Base-by-base conservation (phyloP, 23 tunicate genomes). In the Corella eumyota region DNA sequence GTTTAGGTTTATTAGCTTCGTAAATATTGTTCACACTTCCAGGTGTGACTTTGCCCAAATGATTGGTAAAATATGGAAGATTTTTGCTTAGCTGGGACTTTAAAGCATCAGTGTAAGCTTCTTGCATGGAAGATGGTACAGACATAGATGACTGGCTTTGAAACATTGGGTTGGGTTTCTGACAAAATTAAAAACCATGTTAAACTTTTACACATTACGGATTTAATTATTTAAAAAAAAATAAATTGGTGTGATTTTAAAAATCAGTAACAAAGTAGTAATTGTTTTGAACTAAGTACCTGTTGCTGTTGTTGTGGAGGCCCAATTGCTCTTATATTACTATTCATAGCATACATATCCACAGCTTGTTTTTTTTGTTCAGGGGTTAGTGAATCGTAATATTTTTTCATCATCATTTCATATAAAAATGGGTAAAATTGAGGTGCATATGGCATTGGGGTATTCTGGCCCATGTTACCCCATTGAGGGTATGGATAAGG, bases 1-100 rank as follows among this genome's bases (percentile, higher is more conserved):
- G 76, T 45, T 59, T 58, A 6, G 76, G 76, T 30, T 70, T 70
- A 17, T 31, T 58, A 17, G 76, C 66, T 58, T 70, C 76, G 30
- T 70, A 70, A 26, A 70, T 70, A 45, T 70, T 59, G 48, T 67
- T 67, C 44, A 24, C 32, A 20, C 48, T 38, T 44, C 44, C 40
- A 29, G 32, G 27, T 27, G 9, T 66, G 30, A 59, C 36, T 55
- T 56, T 68, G 50, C 58, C 62, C 51, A 68, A 45, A 11, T 62
- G 56, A 34, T 68, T 55, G 50, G 62, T 68, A 19, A 68, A 55
- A 52, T 68, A 54, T 6, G 45, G 7, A 27, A 70, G 66, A 30
- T 70, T 70, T 28, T 59, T 59, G 9, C 76, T 66, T 6, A 70
- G 45, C 30, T 70, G 76, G 6, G 30, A 29, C 48, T 58, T 70